A percentile compares a stretch with the other conserved stretches of the same genome.
These are phyloP conservation scores for Grus americana DNA, from an alignment of 2,113 vertebrate genomes.

Conservation along the genomic window DNA sequence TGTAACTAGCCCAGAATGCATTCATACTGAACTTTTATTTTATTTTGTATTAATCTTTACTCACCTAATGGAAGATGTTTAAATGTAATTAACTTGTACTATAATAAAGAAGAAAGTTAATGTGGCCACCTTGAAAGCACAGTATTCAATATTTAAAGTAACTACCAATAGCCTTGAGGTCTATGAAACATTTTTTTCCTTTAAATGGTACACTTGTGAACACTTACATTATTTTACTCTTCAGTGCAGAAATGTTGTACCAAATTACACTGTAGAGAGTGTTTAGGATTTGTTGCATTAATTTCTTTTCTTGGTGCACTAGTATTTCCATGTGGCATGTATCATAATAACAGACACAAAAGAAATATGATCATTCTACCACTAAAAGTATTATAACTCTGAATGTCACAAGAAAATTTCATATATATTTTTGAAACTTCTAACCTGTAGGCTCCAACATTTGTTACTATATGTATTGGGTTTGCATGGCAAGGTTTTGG, in stretches of 20 bases:
- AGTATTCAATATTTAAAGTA: not conserved
- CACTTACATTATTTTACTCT: not conserved
- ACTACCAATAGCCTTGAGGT: not conserved
- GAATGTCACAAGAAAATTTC: not conserved
- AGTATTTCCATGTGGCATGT: not conserved
- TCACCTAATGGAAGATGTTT: not conserved
- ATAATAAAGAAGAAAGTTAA: not conserved
- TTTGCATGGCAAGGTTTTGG: no score
- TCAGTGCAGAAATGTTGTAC: not conserved
- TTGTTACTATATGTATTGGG: not conserved
- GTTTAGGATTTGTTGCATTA: not conserved
- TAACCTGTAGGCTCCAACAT: not conserved
- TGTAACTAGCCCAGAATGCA: not conserved
- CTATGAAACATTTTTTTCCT: not conserved
- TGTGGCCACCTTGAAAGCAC: not conserved
- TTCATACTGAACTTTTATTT: not conserved
- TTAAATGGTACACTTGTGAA: not conserved
- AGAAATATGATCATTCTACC: not conserved
- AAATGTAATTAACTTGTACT: not conserved
- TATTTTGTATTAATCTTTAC: not conserved
- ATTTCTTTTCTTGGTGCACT: not conserved
- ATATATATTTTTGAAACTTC: not conserved
- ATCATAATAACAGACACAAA: not conserved
- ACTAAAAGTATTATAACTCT: not conserved
- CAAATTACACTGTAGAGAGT: not conserved